phyloP scores from a whole-genome alignment of 2,888 invertebrate genomes.

The Clitarchus hookeri region DNA sequence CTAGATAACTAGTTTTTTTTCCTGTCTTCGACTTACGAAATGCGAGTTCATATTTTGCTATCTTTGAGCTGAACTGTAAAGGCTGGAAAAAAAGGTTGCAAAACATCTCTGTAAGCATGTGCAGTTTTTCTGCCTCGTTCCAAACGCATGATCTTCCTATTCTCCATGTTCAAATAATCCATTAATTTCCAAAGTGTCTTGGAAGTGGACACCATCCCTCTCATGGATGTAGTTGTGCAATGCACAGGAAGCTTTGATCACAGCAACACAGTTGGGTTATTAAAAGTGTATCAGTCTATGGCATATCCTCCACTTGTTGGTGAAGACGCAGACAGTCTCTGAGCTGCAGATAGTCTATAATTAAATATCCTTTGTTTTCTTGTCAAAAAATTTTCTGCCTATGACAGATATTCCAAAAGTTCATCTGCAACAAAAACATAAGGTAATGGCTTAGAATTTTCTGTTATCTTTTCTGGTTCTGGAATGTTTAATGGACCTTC shows the following conservation, averaged over 20 bases:
- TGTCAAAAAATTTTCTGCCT: not conserved
- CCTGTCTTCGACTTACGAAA: too few species aligned
- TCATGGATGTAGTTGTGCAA: not conserved
- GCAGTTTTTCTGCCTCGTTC: not conserved
- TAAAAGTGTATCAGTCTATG: not conserved
- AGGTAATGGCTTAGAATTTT: not conserved
- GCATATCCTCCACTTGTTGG: not conserved
- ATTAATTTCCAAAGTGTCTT: slow-evolving; percentile 15
- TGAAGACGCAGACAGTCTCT: not conserved
- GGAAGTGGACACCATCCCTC: slow-evolving; percentile 8
- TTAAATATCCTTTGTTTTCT: slow-evolving; percentile 18
- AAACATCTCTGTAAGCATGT: slow-evolving; percentile 6
- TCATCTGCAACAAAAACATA: slow-evolving; percentile 2
- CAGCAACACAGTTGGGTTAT: not conserved
- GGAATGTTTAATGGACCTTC: slow-evolving; percentile 21
- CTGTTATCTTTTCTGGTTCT: not conserved
- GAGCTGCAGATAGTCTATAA: slow-evolving; percentile 11
- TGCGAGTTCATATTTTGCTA: not conserved
- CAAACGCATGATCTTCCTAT: not conserved
- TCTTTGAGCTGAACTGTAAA: not conserved
- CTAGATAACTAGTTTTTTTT: too few species aligned
- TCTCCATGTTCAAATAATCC: not conserved
- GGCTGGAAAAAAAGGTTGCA: not conserved
- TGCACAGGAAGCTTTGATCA: not conserved
- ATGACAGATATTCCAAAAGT: not conserved